Base-by-base conservation (phyloP, 2,888 invertebrate species). In the Folsomia manolachei region DNA sequence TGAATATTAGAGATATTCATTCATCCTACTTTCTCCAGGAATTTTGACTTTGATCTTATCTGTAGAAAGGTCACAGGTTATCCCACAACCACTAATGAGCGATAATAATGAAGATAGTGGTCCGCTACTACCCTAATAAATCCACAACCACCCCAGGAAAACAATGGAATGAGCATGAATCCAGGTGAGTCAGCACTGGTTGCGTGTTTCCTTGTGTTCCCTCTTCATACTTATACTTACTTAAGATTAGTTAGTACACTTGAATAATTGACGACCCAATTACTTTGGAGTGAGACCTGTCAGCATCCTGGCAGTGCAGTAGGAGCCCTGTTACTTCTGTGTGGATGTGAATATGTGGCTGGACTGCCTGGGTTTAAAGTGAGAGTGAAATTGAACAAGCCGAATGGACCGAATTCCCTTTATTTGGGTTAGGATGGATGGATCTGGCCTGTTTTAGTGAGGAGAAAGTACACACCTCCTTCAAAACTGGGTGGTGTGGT, bases 251-350 rank as follows among this genome's bases (percentile, higher is more conserved):
- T 56, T 56, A 56, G 21, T 19, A 56, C 18, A 19, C 11, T n/a
- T 56, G 21, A 56, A 56, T 56, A 56, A 56, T 56, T 56, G 21
- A 56, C 19, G 56, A 56, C 18, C 56, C 56, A 56, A 56, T 56
- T 56, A 56, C 56, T 56, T 19, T 56, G 14, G 39, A 39, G 39
- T 4, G 39, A 39, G 7, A 39, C 39, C 39, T 14, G 39, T 39
- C 4, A 4, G 4, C 14, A 14, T 39, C 7, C 14, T 9, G 39
- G 39, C 39, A 39, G 39, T 39, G 39, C n/a, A n/a, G 39, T 14
- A 39, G 39, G 14, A 14, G 39, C 39, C n/a, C n/a, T n/a, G n/a
- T n/a, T n/a, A n/a, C n/a, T n/a, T n/a, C n/a, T n/a, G n/a, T n/a
- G n/a, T n/a, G n/a, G n/a, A n/a, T 39, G 39, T 9, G 39, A 9